Percentiles rank a stretch among this genome's conserved stretches.
These are phyloP conservation scores for Puffinus mauretanicus DNA, from an alignment of 2,113 vertebrate species.

Conservation along the genomic window DNA sequence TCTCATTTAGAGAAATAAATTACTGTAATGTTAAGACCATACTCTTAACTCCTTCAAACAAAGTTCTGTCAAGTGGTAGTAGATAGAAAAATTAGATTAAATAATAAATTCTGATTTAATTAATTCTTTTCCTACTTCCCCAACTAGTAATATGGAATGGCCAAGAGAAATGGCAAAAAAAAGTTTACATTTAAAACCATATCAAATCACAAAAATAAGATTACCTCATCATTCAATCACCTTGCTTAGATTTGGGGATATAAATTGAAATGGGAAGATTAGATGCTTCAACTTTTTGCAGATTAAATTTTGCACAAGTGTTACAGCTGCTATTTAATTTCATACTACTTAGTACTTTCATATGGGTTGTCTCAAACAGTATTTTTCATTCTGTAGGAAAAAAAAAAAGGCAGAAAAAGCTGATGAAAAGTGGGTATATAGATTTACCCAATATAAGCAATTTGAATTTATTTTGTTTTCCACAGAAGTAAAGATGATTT, in stretches of 20 bases:
- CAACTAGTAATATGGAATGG: neutral
- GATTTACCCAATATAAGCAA: neutral
- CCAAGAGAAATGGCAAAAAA: neutral
- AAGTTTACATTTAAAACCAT: neutral
- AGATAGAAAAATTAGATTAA: neutral
- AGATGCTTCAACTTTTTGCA: neutral
- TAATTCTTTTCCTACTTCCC: neutral
- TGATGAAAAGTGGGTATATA: neutral
- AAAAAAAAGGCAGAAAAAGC: neutral
- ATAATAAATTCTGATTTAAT: neutral
- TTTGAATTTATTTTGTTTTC: neutral
- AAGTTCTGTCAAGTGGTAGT: neutral
- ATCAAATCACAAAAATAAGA: neutral
- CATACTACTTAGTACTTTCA: neutral
- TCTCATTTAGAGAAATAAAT: neutral
- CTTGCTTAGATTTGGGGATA: neutral
- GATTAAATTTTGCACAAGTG: neutral
- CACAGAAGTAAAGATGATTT: neutral
- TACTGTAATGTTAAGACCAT: neutral
- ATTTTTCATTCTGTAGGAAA: neutral
- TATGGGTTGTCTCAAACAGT: neutral
- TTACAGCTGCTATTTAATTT: conserved; percentile 1
- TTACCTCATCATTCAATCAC: neutral
- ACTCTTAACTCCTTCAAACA: neutral
- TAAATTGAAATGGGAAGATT: neutral